Base-by-base conservation (phyloP, 2,797 vertebrate genomes). In the Chrosomus eos region DNA sequence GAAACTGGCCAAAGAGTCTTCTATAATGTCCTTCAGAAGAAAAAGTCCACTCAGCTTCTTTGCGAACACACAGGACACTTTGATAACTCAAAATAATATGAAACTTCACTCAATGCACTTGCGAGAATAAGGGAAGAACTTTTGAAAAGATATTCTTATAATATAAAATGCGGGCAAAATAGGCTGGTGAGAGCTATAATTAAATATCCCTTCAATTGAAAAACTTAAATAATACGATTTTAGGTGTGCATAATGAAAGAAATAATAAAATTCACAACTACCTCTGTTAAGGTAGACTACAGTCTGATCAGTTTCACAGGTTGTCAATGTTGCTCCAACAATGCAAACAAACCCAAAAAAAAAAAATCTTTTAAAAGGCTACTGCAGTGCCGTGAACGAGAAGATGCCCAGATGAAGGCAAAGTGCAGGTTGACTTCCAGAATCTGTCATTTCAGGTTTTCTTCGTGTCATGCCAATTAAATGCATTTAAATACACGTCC, bases 21-120 rank as follows among this genome's bases (percentile, higher is more conserved):
- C 28, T 64, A 91, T 90, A 89, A 89, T 66, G 89, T 94, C 93
- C 93, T 95, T 94, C 93, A 95, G 85, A 92, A 88, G 62, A 83
- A 87, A 80, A 85, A 51, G 89, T 87, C 83, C 81, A 85, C 82
- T 86, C 86, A 71, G 78, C 38, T 45, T 81, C 40, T 66, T 85
- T 77, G 23, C 48, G 86, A 85, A 90, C 86, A 87, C 77, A 91
- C 77, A 16, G 60, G 60, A 58, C 53, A 55, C 53, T n/a, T 58
- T 83, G 86, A 45, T 85, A 89, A 85, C 83, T 70, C 36, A 43
- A 36, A 48, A 87, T 70, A 80, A 83, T 23, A 81, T 7, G 67
- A 51, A 60, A 79, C 86, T 89, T 89, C 86, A 86, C 71, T 70
- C 38, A 19, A 73, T 26, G 38, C 28, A 64, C 55, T 13, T 13